Conservation (phyloP, 2,888 invertebrate genomes). For the Temnothorax ravouxi region DNA sequence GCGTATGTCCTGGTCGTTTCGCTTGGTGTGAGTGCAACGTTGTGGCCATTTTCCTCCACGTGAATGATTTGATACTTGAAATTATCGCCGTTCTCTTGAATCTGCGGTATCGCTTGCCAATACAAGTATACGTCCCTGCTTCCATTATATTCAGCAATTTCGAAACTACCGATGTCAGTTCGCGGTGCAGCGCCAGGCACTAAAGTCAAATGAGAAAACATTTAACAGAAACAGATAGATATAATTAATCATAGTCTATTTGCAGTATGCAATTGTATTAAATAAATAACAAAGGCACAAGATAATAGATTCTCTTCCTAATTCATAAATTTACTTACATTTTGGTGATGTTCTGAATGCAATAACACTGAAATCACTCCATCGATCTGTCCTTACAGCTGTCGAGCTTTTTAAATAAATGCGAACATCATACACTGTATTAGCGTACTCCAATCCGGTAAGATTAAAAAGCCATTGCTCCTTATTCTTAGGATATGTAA, state of each 20-base stretch:
- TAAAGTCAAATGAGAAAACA: conserved; percentile 70
- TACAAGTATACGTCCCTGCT: conserved; percentile 90
- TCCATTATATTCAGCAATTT: conserved; percentile 87
- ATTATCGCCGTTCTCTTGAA: conserved; percentile 91
- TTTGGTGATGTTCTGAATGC: conserved; percentile 88
- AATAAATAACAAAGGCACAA: not conserved
- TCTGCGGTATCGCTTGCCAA: conserved; percentile 92
- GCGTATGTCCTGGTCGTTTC: conserved; percentile 89
- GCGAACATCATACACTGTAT: conserved; percentile 91
- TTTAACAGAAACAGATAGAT: not conserved
- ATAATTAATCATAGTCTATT: not conserved
- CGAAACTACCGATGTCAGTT: conserved; percentile 92
- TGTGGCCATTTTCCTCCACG: conserved; percentile 85
- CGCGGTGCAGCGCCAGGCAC: conserved; percentile 91
- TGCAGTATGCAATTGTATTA: not conserved
- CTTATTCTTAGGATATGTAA: conserved; percentile 84
- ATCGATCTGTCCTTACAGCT: conserved; percentile 87
- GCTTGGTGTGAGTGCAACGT: conserved; percentile 86
- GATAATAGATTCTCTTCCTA: not conserved
- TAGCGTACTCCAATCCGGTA: conserved; percentile 89
- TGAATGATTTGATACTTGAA: conserved; percentile 90
- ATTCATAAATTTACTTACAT: conserved; percentile 76
- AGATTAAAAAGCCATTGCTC: conserved; percentile 86
- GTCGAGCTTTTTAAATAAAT: conserved; percentile 89
- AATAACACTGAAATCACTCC: conserved; percentile 90